phyloP scores from a whole-genome alignment of 2,888 invertebrate species.

The Pollenia labialis region DNA sequence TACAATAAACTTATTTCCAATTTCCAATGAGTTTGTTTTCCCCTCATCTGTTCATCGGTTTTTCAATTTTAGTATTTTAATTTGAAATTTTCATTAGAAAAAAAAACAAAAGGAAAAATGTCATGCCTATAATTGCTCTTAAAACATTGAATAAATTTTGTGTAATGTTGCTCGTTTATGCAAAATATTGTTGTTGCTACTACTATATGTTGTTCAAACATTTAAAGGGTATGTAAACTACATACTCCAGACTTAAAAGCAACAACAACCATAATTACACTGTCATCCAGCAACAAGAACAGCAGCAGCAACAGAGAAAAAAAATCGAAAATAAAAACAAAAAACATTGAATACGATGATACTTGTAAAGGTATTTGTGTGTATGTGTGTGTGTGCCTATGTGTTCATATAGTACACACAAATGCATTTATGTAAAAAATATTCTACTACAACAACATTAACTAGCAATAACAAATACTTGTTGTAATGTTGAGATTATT shows the following conservation, averaged over 20 bases:
- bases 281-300: constrained; percentile 66
- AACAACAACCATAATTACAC: constrained; percentile 67
- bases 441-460: constrained; percentile 44
- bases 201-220: constrained; percentile 51
- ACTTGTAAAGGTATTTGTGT: constrained; percentile 53
- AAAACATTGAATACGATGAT: constrained; percentile 60
- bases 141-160: constrained; percentile 50
- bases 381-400: neutral
- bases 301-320: constrained; percentile 37
- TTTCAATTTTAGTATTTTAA: constrained; percentile 26
- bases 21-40: neutral
- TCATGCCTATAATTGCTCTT: constrained; percentile 49
- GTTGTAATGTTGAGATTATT: constrained; percentile 69
- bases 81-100: constrained; percentile 15
- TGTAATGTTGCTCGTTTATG: constrained; percentile 51
- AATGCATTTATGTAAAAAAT: constrained; percentile 18
- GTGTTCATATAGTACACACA: constrained; percentile 21
- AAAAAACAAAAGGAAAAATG: constrained; percentile 22
- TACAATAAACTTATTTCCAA: too few relatives aligned
- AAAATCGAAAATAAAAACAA: constrained; percentile 24
- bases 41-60: neutral
- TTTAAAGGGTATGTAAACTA: constrained; percentile 71
- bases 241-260: constrained; percentile 64
- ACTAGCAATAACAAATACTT: constrained; percentile 57
- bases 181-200: constrained; percentile 46